Conservation (phyloP, 2,888 invertebrate species). For the Adineta ricciae region DNA sequence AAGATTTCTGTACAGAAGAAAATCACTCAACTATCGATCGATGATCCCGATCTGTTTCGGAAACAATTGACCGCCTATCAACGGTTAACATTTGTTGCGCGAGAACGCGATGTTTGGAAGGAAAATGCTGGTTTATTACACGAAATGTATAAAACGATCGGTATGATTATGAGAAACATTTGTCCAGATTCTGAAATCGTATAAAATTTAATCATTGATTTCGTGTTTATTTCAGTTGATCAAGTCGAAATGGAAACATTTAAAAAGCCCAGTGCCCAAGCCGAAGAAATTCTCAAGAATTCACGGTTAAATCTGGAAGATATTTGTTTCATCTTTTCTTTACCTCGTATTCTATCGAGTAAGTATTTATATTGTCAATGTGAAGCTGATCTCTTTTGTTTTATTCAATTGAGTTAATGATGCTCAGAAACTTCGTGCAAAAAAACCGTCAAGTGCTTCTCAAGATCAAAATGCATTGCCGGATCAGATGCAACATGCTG, state of each 20-base stretch:
- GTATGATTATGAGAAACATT: not conserved
- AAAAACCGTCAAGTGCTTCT: not conserved
- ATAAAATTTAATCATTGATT: not conserved
- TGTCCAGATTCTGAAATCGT: not conserved
- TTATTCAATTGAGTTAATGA: not conserved
- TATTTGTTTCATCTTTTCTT: not conserved
- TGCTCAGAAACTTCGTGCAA: not conserved
- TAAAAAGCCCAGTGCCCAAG: not conserved
- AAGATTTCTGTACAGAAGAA: not conserved
- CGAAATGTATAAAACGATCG: not conserved
- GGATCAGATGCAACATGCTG: not conserved
- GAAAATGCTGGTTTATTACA: not conserved
- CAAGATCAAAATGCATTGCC: not conserved
- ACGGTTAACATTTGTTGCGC: not conserved
- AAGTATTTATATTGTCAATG: not conserved
- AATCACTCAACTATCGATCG: not conserved
- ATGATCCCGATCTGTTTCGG: not conserved
- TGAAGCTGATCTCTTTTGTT: not conserved
- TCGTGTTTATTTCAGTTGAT: not conserved
- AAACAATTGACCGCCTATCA: not conserved
- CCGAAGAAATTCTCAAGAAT: not conserved
- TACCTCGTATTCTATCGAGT: not conserved
- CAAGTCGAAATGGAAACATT: not conserved
- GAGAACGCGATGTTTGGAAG: not conserved
- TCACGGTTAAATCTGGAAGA: not conserved